Evolutionary conservation across 2,888 invertebrate species (phyloP).

Genomic region (Sialis fuliginosa): DNA sequence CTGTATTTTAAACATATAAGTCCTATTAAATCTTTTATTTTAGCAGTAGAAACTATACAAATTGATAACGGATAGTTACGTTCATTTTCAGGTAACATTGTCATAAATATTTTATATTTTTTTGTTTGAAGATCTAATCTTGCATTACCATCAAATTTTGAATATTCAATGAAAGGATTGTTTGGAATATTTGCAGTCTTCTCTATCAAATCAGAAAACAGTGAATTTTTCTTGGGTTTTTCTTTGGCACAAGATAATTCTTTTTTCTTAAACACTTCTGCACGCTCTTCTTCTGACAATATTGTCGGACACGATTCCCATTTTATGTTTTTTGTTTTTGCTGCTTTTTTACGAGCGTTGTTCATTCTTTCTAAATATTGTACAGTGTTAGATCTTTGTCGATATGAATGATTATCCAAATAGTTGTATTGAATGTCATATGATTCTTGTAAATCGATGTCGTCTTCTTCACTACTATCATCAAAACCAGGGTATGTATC

Average conservation of each 20-base stretch:
- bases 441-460: conserved; percentile 49
- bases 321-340: conserved; percentile 58
- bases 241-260: conserved; percentile 19
- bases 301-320: conserved; percentile 40
- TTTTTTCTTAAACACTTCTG: conserved; percentile 38
- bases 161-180: conserved; percentile 79
- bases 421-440: conserved; percentile 60
- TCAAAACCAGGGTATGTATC: conserved; percentile 61
- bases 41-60: conserved; percentile 65
- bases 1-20: conserved; percentile 77
- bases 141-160: conserved; percentile 79
- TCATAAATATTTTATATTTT: conserved; percentile 78
- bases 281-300: conserved; percentile 36
- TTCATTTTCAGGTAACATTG: conserved; percentile 66
- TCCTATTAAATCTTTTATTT: conserved; percentile 81
- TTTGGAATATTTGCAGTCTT: conserved; percentile 59
- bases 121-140: conserved; percentile 63
- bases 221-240: conserved; percentile 31
- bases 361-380: conserved; percentile 79
- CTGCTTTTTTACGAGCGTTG: conserved; percentile 61
- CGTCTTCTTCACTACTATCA: conserved; percentile 61
- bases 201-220: conserved; percentile 56
- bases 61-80: conserved; percentile 71
- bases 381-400: conserved; percentile 74
- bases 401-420: conserved; percentile 36